Evolutionary conservation across 2,113 vertebrate species (phyloP).

Genomic region (Apteryx mantelli): DNA sequence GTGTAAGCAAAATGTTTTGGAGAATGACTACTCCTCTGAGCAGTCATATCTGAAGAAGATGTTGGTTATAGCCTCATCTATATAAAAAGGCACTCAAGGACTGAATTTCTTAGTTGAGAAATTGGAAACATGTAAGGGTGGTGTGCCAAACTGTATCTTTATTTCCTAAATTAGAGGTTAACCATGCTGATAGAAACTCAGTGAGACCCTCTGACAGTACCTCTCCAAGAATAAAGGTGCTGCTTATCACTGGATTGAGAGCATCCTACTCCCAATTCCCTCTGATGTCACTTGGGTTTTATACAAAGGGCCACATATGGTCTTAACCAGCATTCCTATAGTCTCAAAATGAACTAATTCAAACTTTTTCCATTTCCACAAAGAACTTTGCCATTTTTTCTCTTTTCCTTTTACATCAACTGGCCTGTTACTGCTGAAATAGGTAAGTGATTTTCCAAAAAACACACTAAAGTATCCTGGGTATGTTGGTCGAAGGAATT

Average conservation of each 20-base stretch:
- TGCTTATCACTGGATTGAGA: neutral
- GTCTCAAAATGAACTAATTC: neutral
- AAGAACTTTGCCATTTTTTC: neutral
- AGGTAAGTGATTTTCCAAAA: neutral
- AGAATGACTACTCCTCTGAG: neutral
- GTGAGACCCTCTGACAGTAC: neutral
- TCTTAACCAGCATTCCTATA: neutral
- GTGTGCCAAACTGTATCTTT: neutral
- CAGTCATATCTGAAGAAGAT: neutral
- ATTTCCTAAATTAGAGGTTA: neutral
- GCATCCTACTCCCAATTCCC: neutral
- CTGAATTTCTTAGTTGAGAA: neutral
- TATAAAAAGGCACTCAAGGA: neutral
- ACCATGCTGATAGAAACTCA: neutral
- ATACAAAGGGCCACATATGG: fast-evolving
- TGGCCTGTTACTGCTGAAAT: neutral
- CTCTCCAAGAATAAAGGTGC: neutral
- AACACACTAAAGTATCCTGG: neutral
- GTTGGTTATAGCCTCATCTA: neutral
- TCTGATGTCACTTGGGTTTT: neutral
- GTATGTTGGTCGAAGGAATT: neutral
- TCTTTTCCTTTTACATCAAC: neutral
- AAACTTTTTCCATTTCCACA: neutral
- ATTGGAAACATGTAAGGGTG: neutral
- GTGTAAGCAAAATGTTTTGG: neutral